Evolutionary conservation across 2,797 vertebrate genomes (phyloP), one percentile per base, ranked within the genome.

Genomic region (Anguilla anguilla): DNA sequence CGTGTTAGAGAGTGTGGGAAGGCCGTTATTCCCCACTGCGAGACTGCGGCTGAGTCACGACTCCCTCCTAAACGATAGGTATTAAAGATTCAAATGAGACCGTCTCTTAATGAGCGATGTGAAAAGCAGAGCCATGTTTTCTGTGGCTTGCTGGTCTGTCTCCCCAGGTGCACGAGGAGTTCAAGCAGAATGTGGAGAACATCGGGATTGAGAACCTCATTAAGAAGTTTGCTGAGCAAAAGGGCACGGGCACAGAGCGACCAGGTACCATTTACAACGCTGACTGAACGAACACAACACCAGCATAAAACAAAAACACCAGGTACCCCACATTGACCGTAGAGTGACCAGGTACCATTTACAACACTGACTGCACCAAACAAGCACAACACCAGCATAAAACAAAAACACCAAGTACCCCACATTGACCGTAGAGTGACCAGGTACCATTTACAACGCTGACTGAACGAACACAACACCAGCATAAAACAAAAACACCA

Each of bases 101-200:
- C 15, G 11, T 46, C 49, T 49, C 51, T 1, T 77, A 19, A 43
- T 51, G 46, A 51, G 79, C 6, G 6, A 82, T 82, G 43, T 51
- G 46, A 51, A 6, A 39, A 57, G 25, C 51, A 28, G 10, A 25
- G 49, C 11, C 77, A 31, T 69, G 28, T 88, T 35, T 35, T 9
- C 31, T 0, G 3, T 11, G 28, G 46, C 0, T 0, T 6, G 15
- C 35, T 35, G 77, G 5, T 39, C 0, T 0, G 35, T 19, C 28
- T 67, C 19, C 13, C 0, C 90, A 99, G 98, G 98, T 99, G 0
- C 98, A 99, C 0, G 98, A 99, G 91, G 98, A 99, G 28, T 99
- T 99, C 93, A 98, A 99, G 92, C 98, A 99, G 92, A 99, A 99
- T 2, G 97, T 98, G 92, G 98, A 99, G 91, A 99, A 99, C 91